A percentile compares a stretch with the other conserved stretches of the same genome.
phyloP scores from a whole-genome alignment of 2,888 invertebrate genomes.

The Melipona beecheii region DNA sequence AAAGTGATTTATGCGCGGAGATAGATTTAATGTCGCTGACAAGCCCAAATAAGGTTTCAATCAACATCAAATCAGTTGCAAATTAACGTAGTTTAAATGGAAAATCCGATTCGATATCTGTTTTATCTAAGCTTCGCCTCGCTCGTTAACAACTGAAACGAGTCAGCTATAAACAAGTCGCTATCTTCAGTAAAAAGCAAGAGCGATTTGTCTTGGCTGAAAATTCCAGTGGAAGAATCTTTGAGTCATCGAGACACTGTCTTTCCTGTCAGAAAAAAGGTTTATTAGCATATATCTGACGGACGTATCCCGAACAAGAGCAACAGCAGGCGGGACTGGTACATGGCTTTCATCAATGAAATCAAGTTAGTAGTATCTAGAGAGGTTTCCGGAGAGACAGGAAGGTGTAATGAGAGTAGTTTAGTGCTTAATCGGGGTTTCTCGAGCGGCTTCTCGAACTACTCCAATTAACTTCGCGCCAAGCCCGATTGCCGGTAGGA shows the following conservation, averaged over 20 bases:
- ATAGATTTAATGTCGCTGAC: too few species aligned
- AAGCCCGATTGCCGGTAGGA: constrained; percentile 64
- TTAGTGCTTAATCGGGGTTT: constrained; percentile 68
- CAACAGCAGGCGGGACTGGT: constrained; percentile 15
- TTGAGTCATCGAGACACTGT: too few species aligned
- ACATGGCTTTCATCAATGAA: constrained; percentile 49
- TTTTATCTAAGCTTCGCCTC: too few species aligned
- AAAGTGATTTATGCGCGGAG: neutral
- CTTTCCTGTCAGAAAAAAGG: neutral
- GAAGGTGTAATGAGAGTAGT: constrained; percentile 68
- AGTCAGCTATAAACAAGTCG: too few species aligned
- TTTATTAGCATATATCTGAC: constrained; percentile 20
- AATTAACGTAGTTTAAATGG: neutral
- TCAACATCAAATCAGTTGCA: neutral
- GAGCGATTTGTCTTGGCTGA: too few species aligned
- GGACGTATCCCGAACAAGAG: constrained; percentile 21
- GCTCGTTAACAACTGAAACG: too few species aligned
- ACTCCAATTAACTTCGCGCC: constrained; percentile 67
- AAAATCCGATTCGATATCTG: neutral
- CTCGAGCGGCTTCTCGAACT: constrained; percentile 64
- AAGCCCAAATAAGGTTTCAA: neutral
- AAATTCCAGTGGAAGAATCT: too few species aligned
- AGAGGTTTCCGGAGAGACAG: constrained; percentile 53
- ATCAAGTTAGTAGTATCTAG: constrained; percentile 44
- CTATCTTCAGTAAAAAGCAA: too few species aligned